Evolutionary conservation across 1,140 invertebrate species (phyloP), one percentile per base, ranked within the genome.

Genomic region (Drosophila nikananu): DNA sequence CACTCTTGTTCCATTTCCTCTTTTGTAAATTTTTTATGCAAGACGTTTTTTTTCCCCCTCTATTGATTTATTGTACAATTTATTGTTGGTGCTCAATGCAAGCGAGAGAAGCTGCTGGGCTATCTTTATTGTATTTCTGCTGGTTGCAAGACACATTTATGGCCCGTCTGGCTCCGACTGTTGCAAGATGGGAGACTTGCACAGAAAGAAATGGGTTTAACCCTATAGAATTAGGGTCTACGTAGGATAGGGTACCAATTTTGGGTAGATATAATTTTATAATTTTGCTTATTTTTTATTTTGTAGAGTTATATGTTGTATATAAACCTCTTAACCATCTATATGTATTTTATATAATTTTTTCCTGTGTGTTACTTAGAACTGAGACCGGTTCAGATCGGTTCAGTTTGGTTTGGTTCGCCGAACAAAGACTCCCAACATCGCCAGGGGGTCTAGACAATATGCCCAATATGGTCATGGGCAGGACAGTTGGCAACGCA

Each of bases 31-130:
- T 65, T 77, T 51, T 59, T 67, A 60, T 61, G 72, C 51, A 66
- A 58, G 71, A 57, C 39, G 13, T 39, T 21, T 67, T 52, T 39
- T 35, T 19, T n/a, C 60, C 54, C 27, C 60, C 54, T 48, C 32
- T 83, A 80, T 83, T 86, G 83, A 80, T 83, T 86, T 86, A 83
- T 87, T 87, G 80, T 74, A 73, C 64, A 80, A 66, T 80, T 83
- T 80, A 77, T 77, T 87, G 71, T 65, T 76, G 79, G n/a, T 61
- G 57, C 46, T 48, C 52, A 70, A 73, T 63, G 66, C 72, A 65
- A 32, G 61, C 48, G 64, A 67, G 42, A 42, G 30, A 64, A 68
- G 68, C 68, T 72, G 55, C 76, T 58, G 55, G 48, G 49, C 41
- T 58, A 42, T 73, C 64, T 61, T 55, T 83, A 63, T 75, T 70